Conservation (phyloP, 2,113 vertebrate species). For the Erythrolamprus reginae region DNA sequence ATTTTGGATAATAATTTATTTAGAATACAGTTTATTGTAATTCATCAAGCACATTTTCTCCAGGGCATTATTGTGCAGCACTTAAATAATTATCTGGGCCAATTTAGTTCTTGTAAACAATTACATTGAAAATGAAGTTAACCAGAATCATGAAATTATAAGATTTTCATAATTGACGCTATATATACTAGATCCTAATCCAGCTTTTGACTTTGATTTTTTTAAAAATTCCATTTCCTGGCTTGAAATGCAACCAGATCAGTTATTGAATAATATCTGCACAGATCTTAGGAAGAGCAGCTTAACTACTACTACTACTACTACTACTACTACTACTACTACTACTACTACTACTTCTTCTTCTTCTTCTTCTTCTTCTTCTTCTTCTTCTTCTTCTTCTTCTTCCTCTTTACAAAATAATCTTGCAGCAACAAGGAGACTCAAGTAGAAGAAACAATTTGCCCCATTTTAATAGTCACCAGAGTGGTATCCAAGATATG, state of each 20-base stretch:
- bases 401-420: neutral
- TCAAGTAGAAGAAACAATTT: neutral
- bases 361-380: too few species aligned
- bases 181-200: neutral
- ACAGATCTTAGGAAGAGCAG: rapidly evolving
- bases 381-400: too few species aligned
- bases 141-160: slow-evolving; percentile 27
- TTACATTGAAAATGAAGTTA: slow-evolving; percentile 15
- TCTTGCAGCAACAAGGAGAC: neutral
- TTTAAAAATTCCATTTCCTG: neutral
- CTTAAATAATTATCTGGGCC: slow-evolving; percentile 60
- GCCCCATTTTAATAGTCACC: neutral
- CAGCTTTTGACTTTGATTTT: rapidly evolving
- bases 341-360: too few species aligned
- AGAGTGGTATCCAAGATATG: neutral
- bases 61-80: slow-evolving; percentile 50
- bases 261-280: slow-evolving; percentile 2
- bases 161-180: slow-evolving; percentile 6
- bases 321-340: too few species aligned
- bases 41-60: slow-evolving; percentile 61
- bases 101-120: slow-evolving; percentile 42
- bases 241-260: neutral
- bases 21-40: too few species aligned
- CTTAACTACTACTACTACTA: too few species aligned
- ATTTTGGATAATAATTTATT: too few species aligned